Conservation (phyloP, 2,888 invertebrate genomes). For the Prenolepis imparis region DNA sequence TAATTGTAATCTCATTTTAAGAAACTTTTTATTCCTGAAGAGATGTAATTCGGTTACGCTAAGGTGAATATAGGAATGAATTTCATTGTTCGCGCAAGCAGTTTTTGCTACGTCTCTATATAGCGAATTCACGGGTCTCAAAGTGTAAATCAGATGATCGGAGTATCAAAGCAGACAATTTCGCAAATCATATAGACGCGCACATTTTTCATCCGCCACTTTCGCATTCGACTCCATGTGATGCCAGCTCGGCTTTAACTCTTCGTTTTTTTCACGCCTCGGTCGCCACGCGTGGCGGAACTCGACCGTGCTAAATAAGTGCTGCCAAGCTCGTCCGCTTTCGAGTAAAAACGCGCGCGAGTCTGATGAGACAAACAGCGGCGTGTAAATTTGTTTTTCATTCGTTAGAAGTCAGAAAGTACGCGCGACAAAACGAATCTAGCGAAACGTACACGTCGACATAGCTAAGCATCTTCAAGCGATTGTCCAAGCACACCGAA, state of each 20-base stretch:
- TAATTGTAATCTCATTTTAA: constrained; percentile 4
- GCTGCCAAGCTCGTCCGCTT: constrained; percentile 37
- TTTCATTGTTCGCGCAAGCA: constrained; percentile 2
- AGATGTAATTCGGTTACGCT: background rate
- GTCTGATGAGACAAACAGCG: constrained; percentile 21
- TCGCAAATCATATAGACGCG: constrained; percentile 17
- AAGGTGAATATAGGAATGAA: background rate
- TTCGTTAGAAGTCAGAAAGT: constrained; percentile 27
- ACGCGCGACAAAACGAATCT: background rate
- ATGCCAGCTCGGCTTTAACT: constrained; percentile 14
- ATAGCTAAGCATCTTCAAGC: constrained; percentile 16
- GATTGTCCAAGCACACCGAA: constrained; percentile 49
- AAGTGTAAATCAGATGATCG: background rate
- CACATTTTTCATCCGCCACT: constrained; percentile 21
- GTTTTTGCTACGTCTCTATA: background rate
- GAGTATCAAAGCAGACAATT: background rate
- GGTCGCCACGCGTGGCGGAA: constrained; percentile 46
- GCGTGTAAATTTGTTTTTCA: constrained; percentile 33
- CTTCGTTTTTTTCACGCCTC: constrained; percentile 41
- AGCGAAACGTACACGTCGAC: constrained; percentile 72
- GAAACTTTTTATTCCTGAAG: background rate
- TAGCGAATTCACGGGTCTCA: background rate
- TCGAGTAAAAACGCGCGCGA: background rate
- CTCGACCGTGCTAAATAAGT: constrained; percentile 23
- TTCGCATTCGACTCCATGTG: constrained; percentile 24